A percentile compares a stretch with the other conserved stretches of the same genome.
phyloP scores from a whole-genome alignment of 2,888 invertebrate genomes.

The Polydrusus pterygomalis region DNA sequence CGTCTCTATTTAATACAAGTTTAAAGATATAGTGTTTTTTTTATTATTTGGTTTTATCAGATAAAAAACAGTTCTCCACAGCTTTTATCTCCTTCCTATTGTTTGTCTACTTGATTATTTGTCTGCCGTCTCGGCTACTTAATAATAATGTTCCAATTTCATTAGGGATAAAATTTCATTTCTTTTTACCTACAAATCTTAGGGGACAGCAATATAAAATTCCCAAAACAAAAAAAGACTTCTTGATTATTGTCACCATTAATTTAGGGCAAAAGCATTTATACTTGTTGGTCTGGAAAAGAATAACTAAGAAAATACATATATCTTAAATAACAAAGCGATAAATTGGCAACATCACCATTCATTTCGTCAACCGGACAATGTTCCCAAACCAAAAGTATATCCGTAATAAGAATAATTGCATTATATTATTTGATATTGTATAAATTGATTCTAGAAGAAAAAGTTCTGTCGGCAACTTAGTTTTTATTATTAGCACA shows the following conservation, averaged over 20 bases:
- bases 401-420: not conserved
- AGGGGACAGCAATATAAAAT: constrained; percentile 12
- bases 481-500: too few relatives aligned
- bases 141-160: not conserved
- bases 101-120: not conserved
- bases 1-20: too few relatives aligned
- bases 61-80: not conserved
- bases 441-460: not conserved
- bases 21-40: too few relatives aligned
- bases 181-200: constrained; percentile 13
- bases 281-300: constrained; percentile 63
- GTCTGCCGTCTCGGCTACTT: not conserved
- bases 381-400: constrained; percentile 7
- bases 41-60: not conserved
- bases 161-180: constrained; percentile 5
- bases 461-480: not conserved
- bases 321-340: constrained; percentile 64
- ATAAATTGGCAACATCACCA: constrained; percentile 63
- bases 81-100: not conserved
- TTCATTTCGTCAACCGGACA: constrained; percentile 21
- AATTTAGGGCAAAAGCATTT: constrained; percentile 61
- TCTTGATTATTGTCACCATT: constrained; percentile 61
- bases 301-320: constrained; percentile 63
- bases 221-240: constrained; percentile 56
- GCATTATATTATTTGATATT: constrained; percentile 5